Base-by-base conservation (phyloP, 2,888 invertebrate genomes). In the Isoperla grammatica region DNA sequence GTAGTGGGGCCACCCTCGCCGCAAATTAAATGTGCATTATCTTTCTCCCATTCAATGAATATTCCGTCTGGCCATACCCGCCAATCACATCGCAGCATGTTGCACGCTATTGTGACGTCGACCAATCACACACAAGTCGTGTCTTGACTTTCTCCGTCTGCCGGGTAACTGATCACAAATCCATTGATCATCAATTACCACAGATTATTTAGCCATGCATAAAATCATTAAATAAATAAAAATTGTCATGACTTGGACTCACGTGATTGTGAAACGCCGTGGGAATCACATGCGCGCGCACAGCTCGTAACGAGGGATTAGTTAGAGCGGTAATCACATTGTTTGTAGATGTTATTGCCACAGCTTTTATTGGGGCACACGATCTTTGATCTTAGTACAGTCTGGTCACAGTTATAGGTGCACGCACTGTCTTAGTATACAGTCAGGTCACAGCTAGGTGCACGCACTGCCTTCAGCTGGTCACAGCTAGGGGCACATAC, bases 201-300 rank as follows among this genome's bases (percentile, higher is more conserved):
- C 11, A 39, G 37, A 53, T 53, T 37, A 53, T 53, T 53, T 53
- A 53, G 19, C 53, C 53, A 53, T 53, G 53, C 53, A 53, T 53
- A 53, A 53, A 53, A 53, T 53, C 53, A 53, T 53, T 53, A 53
- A 39, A 53, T 39, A 6, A 11, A 39, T 53, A 37, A 39, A 53
- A 53, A 37, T 17, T 53, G 53, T 53, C 53, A 53, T 53, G 53
- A 53, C 39, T 39, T 37, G 8, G 37, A 12, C 17, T 37, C 53
- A 39, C 53, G 53, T 53, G 53, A 53, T 37, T 35, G 29, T 20
- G 29, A 39, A 53, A 19, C 39, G 37, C 39, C 53, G 53, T 53
- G 53, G 53, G 53, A 53, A 53, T 37, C 39, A 15, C 39, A 49
- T 23, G 49, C 29, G 15, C 29, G 15, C 49, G 22, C n/a, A n/a